phyloP scores from a whole-genome alignment of 2,888 invertebrate species.

The Allacma fusca region DNA sequence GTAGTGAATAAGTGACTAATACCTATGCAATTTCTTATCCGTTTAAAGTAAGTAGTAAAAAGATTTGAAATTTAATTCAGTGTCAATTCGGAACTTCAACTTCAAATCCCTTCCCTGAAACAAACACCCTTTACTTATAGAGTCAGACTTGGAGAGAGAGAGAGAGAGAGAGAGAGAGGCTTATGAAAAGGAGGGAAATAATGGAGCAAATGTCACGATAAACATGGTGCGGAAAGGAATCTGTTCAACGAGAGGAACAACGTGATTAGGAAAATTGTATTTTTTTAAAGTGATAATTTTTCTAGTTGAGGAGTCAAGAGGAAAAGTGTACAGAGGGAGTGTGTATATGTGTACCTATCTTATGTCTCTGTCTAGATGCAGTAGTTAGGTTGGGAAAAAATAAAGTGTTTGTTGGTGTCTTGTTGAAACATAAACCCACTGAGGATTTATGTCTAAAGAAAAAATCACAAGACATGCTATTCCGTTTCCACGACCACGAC shows the following conservation, averaged over 20 bases:
- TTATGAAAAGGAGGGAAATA: neutral
- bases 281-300: conserved; percentile 16
- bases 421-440: conserved; percentile 22
- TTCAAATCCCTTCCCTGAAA: too few relatives aligned
- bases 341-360: neutral
- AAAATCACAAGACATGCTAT: neutral
- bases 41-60: too few relatives aligned
- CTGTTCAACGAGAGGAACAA: conserved; percentile 11
- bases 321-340: neutral
- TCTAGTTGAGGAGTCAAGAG: conserved; percentile 16
- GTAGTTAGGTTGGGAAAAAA: neutral
- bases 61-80: too few relatives aligned
- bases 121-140: too few relatives aligned
- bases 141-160: too few relatives aligned
- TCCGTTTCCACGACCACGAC: neutral
- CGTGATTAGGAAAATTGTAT: conserved; percentile 14
- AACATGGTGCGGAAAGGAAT: neutral
- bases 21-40: too few relatives aligned
- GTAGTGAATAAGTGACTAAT: too few relatives aligned
- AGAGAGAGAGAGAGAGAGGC: too few relatives aligned
- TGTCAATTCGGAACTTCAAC: too few relatives aligned
- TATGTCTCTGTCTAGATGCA: neutral
- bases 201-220: neutral
- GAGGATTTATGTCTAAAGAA: conserved; percentile 16
- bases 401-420: conserved; percentile 9